Base-by-base conservation (phyloP, 2,113 vertebrate species). In the Emydocephalus ijimae region DNA sequence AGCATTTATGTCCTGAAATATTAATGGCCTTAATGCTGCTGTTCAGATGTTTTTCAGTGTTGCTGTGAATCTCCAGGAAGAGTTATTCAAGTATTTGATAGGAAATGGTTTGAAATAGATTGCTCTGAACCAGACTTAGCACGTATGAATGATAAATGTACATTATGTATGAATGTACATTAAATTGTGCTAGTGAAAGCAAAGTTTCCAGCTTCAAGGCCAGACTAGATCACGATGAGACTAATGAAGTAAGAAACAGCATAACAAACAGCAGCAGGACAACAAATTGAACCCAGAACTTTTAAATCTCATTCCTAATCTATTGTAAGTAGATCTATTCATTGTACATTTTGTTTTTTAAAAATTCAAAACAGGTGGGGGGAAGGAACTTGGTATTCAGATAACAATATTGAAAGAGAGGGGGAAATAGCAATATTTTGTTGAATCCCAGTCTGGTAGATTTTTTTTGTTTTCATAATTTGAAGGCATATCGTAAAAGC, bases 1-100 rank as follows among this genome's bases (percentile, higher is more conserved):
- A 23, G 39, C n/a, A 86, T 29, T n/a, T 85, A 52, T 86, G 69
- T 12, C 34, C 52, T 91, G 23, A 93, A 93, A 59, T 91, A 89
- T 57, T 81, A 24, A 91, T 57, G 50, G 26, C 39, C 88, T 57
- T 20, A 24, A 81, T 57, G 86, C 29, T 56, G 59, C 64, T 81
- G 39, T n/a, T 64, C 20, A 24, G n/a, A 88, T 88, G 61, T 48
- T 85, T 92, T 89, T 29, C 69, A 85, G 34, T 1, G n/a, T 20
- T 5, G 20, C 54, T 59, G 29, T 4, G 26, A 64, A 10, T 87
- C 56, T 91, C 45, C 85, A 64, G n/a, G 87, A 24, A 85, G 59
- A 89, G 20, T 45, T 29, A 2, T 48, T 85, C 64, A 23, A n/a
- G 57, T 85, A 57, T 50, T 85, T 92, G 57, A 54, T 59, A 56